Base-by-base conservation (phyloP, 2,797 vertebrate species). In the Erethizon dorsatum region DNA sequence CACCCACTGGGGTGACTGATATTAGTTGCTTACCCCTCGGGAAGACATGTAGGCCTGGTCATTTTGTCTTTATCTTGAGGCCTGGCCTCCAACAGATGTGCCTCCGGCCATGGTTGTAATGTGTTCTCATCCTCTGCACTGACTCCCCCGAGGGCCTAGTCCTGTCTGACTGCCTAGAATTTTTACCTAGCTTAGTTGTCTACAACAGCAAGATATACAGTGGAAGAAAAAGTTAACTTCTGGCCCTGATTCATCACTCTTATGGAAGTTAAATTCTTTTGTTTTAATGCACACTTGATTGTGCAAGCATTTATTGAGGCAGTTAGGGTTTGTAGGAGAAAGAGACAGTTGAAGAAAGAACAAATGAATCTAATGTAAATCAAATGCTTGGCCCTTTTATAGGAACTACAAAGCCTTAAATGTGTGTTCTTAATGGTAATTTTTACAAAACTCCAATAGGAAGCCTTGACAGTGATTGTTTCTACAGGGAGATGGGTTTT, bases 391-490 rank as follows among this genome's bases (percentile, higher is more conserved):
- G 98, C 24, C 98, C 98, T 98, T 99, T 99, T 98, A 99, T 98
- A 98, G 98, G 97, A 98, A 98, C 98, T 98, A 98, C 98, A 98
- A 99, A 98, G 98, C 98, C 97, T 98, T 98, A 98, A 98, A 98
- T 98, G 98, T 99, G 98, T 98, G 98, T 98, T 98, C 98, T 98
- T 99, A 98, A 99, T 98, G 98, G 98, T 98, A 99, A 98, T 98
- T 98, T 97, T 98, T 98, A 98, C 98, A 98, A 98, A 98, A 99
- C 98, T 98, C 98, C 97, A 98, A 96, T 86, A 98, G 98, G 98
- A 98, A 98, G 98, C 97, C 98, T 98, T 99, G 99, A 99, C 99
- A 99, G 98, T 98, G 98, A 99, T 99, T 98, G 98, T 98, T 99
- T 98, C 97, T 94, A 97, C 97, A 94, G 98, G 98, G 98, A 99